Evolutionary conservation across 2,888 invertebrate species (phyloP), one percentile per base, ranked within the genome.

Genomic region (Falcaria lacertinaria): DNA sequence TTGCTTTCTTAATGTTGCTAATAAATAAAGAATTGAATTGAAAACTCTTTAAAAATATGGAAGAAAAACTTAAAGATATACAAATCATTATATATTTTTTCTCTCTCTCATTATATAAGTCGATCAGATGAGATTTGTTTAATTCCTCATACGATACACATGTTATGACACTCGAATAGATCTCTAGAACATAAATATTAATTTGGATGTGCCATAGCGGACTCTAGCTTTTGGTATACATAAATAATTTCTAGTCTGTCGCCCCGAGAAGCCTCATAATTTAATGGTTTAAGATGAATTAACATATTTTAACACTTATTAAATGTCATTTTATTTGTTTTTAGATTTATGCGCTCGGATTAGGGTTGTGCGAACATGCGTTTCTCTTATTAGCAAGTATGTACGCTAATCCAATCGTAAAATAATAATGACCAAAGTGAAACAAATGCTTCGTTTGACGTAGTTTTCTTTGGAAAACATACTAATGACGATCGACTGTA

Each of bases 111-210:
- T n/a, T n/a, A n/a, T n/a, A n/a, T n/a, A n/a, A n/a, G n/a, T n/a
- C n/a, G n/a, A n/a, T n/a, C n/a, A n/a, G n/a, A n/a, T n/a, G n/a
- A n/a, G 14, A 64, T 60, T 60, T 61, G 60, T 64, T 68, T 66
- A 58, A 57, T 58, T 54, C 50, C 51, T 48, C 44, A 53, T 51
- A 57, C 50, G 54, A 58, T 57, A 60, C 68, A 69, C 67, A 64
- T 64, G 58, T 59, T 47, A 39, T 48, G 44, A 37, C 53, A 52
- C 56, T 60, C 60, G 65, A 69, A 75, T 69, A 69, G 57, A 60
- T 53, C 62, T 64, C 57, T 60, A 52, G 36, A 51, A 57, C 69
- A 69, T 73, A 75, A 71, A 75, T 74, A 78, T 76, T 77, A 78
- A 80, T 80, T 79, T 65, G 67, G 52, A 42, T n/a, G n/a, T n/a